phyloP scores from a whole-genome alignment of 37 sponge, comb jelly and placozoan genomes.

The Bolinopsis microptera region DNA sequence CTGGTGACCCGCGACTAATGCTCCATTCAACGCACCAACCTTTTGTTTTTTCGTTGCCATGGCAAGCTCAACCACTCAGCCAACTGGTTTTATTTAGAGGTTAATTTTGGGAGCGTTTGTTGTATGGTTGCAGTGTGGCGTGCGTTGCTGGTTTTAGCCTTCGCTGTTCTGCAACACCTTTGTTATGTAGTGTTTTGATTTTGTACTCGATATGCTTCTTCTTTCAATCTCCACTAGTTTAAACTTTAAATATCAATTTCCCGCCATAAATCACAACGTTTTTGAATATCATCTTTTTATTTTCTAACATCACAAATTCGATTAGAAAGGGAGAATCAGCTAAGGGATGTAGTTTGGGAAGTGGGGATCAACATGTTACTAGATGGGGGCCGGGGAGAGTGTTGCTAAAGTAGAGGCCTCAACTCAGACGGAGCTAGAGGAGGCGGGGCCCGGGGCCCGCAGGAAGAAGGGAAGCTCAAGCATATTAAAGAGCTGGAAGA shows the following conservation, averaged over 20 bases:
- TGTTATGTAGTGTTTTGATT: no score
- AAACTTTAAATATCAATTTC: no score
- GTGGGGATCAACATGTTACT: neutral
- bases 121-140: no score
- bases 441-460: neutral
- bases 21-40: neutral
- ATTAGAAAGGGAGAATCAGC: no score
- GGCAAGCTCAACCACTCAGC: neutral
- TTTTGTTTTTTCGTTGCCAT: neutral
- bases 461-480: neutral
- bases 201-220: no score
- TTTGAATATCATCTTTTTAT: no score
- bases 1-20: neutral
- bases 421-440: conserved; percentile 3
- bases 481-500: no score
- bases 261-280: no score
- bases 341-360: neutral
- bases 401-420: neutral
- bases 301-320: no score
- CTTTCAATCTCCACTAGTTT: no score
- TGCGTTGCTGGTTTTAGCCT: no score
- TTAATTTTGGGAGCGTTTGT: neutral
- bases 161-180: no score
- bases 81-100: neutral
- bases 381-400: conserved; percentile 9